Percentiles rank a stretch among this genome's conserved stretches.
Evolutionary conservation across 2,797 vertebrate species (phyloP).

Genomic region (Coranthus polyacanthus): DNA sequence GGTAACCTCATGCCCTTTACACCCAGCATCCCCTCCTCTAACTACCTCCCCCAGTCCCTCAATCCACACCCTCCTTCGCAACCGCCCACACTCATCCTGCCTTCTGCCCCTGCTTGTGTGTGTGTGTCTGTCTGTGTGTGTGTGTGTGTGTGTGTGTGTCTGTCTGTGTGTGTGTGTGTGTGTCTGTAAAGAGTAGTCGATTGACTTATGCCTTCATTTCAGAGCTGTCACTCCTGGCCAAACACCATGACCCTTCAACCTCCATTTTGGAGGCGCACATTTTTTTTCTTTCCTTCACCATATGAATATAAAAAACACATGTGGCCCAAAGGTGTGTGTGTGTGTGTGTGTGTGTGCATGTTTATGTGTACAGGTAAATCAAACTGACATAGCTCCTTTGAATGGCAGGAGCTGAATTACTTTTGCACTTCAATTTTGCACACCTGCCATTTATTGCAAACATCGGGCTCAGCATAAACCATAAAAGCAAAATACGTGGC

Average conservation of each 20-base stretch:
- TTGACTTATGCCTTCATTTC: conserved; percentile 87
- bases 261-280: conserved; percentile 72
- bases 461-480: conserved; percentile 64
- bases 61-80: conserved; percentile 46
- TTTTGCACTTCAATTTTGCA: conserved; percentile 80
- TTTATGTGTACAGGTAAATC: conserved; percentile 80
- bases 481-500: conserved; percentile 63
- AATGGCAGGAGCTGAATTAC: conserved; percentile 80
- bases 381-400: conserved; percentile 76
- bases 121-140: conserved; percentile 33
- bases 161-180: conserved; percentile 42
- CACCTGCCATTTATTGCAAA: conserved; percentile 77
- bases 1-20: conserved; percentile 72
- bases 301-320: conserved; percentile 85
- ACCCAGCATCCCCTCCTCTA: conserved; percentile 51
- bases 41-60: conserved; percentile 48
- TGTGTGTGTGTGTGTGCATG: conserved; percentile 49
- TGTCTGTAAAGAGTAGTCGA: conserved; percentile 70
- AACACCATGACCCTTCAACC: conserved; percentile 84
- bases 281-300: conserved; percentile 63
- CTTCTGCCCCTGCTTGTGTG: conserved; percentile 10
- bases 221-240: conserved; percentile 85
- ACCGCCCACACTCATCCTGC: conserved; percentile 30
- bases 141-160: conserved; percentile 33
- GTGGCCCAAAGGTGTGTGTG: conserved; percentile 67